Conservation (phyloP, 2,113 vertebrate species). For the Cardinalis cardinalis region DNA sequence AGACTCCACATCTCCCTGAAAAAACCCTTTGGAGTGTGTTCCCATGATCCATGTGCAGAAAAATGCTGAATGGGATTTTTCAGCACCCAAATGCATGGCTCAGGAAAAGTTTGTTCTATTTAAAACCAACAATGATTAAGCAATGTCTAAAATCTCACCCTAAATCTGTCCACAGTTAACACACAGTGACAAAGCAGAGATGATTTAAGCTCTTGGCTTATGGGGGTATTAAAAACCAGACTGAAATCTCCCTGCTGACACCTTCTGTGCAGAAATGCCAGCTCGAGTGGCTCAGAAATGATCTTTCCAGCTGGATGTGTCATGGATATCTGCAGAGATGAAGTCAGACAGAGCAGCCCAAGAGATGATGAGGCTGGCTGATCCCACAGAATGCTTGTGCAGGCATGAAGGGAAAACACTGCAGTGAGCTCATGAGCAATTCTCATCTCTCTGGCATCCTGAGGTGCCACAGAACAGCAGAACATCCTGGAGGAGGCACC, state of each 20-base stretch:
- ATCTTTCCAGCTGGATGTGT: neutral
- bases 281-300: neutral
- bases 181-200: neutral
- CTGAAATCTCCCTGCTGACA: neutral
- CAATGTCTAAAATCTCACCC: neutral
- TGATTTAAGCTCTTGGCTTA: slow-evolving; percentile 2
- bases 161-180: neutral
- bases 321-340: neutral
- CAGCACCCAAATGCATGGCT: neutral
- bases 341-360: neutral
- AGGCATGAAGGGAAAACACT: neutral
- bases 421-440: neutral
- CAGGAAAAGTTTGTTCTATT: neutral
- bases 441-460: neutral
- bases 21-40: neutral
- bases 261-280: neutral
- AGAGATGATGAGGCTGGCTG: neutral
- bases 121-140: neutral
- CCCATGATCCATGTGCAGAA: no score
- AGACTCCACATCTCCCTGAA: neutral
- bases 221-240: neutral
- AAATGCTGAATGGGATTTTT: no score
- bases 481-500: neutral
- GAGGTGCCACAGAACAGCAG: neutral
- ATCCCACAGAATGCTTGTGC: neutral